Evolutionary conservation across 2,888 invertebrate genomes (phyloP).

Genomic region (Drosophila kanekoi): DNA sequence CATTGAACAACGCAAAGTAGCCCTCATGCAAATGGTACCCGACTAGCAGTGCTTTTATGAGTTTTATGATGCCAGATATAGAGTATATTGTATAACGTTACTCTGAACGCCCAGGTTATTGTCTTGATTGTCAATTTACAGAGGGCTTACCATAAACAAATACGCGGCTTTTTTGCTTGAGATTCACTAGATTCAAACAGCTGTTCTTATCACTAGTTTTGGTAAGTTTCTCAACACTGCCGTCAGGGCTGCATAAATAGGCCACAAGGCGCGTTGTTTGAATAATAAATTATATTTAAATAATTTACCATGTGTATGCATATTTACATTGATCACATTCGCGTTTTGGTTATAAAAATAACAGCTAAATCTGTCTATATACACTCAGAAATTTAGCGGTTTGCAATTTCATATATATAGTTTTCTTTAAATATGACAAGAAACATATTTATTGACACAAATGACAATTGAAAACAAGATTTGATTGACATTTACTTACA

Average conservation of each 20-base stretch:
- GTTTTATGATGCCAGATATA: slow-evolving; percentile 4
- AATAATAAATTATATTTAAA: not conserved
- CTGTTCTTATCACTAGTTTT: slow-evolving; percentile 4
- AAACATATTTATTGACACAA: too few relatives aligned
- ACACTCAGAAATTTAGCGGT: too few relatives aligned
- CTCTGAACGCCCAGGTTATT: not conserved
- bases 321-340: too few relatives aligned
- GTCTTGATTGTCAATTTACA: slow-evolving; percentile 1
- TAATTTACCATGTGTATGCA: too few relatives aligned
- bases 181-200: too few relatives aligned
- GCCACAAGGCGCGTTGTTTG: not conserved
- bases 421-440: too few relatives aligned
- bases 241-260: not conserved
- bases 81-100: not conserved
- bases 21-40: slow-evolving; percentile 1
- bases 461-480: too few relatives aligned
- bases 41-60: not conserved
- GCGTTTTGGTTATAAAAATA: too few relatives aligned
- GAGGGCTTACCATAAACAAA: slow-evolving; percentile 25
- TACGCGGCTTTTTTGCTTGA: slow-evolving; percentile 15
- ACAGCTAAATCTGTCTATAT: too few relatives aligned
- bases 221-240: not conserved
- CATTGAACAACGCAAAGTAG: slow-evolving; percentile 1
- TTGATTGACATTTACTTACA: too few relatives aligned
- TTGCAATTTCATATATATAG: too few relatives aligned